Evolutionary conservation across 2,113 vertebrate species (phyloP).

Genomic region (Phylloscopus whistleri): DNA sequence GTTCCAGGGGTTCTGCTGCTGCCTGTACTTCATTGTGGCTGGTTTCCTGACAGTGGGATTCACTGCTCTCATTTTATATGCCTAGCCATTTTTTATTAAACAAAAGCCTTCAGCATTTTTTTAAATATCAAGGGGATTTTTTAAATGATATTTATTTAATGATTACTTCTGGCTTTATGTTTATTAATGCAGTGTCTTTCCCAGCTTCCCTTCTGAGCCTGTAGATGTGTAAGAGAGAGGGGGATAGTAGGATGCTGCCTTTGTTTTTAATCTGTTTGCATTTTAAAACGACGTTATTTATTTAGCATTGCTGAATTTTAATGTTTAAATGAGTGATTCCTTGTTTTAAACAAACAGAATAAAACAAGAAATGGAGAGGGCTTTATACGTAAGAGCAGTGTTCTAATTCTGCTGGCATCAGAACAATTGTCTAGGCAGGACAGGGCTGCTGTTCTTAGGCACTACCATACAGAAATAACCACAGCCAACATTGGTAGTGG

Average conservation of each 20-base stretch:
- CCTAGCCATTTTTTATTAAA: slow-evolving; percentile 32
- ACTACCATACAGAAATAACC: background rate
- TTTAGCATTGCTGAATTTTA: slow-evolving; percentile 5
- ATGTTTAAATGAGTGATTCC: background rate
- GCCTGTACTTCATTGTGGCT: background rate
- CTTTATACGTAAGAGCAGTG: background rate
- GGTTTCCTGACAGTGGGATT: background rate
- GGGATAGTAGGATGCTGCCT: background rate
- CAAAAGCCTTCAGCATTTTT: slow-evolving; percentile 29
- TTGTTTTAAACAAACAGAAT: slow-evolving; percentile 25
- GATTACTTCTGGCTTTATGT: slow-evolving; percentile 40
- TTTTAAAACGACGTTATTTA: slow-evolving; percentile 23
- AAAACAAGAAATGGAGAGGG: background rate
- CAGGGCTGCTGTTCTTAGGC: background rate
- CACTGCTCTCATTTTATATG: background rate
- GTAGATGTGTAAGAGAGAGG: background rate
- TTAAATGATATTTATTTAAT: slow-evolving; percentile 26
- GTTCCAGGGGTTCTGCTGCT: background rate
- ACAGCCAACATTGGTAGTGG: background rate
- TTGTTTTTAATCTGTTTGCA: slow-evolving; percentile 36
- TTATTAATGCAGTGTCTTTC: slow-evolving; percentile 36
- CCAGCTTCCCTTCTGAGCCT: background rate
- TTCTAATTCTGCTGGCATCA: background rate
- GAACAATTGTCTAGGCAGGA: background rate
- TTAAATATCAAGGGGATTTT: slow-evolving; percentile 34